A percentile compares a stretch with the other conserved stretches of the same genome.
phyloP scores from a whole-genome alignment of 37 sponge, comb jelly and placozoan species.

The Mnemiopsis leidyi region DNA sequence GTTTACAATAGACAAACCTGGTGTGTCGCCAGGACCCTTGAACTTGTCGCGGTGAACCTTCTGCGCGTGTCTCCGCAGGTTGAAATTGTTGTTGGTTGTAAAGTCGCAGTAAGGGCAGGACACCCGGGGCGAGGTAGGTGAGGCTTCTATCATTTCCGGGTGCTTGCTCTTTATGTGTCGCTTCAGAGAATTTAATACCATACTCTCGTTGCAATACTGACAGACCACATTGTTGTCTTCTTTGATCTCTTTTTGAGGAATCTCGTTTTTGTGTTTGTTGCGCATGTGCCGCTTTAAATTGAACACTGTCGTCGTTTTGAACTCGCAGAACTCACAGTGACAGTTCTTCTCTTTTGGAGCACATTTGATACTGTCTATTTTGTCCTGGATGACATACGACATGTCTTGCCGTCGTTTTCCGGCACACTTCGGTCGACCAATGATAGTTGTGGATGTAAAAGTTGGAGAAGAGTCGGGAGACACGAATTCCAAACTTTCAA shows the following conservation, averaged over 20 bases:
- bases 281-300: not conserved
- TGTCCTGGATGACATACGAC: not conserved
- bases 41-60: not conserved
- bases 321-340: not conserved
- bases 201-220: not conserved
- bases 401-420: not conserved
- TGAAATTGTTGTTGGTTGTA: not conserved
- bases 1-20: not conserved
- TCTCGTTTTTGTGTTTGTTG: not conserved
- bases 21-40: not conserved
- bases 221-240: not conserved
- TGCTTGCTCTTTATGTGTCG: not conserved
- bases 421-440: not conserved
- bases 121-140: not conserved
- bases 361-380: not conserved
- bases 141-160: conserved; percentile 26
- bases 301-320: not conserved
- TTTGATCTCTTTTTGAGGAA: not conserved
- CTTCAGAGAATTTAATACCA: not conserved
- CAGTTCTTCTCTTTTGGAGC: not conserved
- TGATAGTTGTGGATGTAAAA: not conserved
- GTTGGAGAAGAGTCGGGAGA: not conserved
- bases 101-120: not conserved
- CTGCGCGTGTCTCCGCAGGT: not conserved
- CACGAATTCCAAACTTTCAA: not conserved